These are phyloP conservation scores for Nomada ferruginata DNA, from an alignment of 2,888 invertebrate species.

Conservation along the genomic window DNA sequence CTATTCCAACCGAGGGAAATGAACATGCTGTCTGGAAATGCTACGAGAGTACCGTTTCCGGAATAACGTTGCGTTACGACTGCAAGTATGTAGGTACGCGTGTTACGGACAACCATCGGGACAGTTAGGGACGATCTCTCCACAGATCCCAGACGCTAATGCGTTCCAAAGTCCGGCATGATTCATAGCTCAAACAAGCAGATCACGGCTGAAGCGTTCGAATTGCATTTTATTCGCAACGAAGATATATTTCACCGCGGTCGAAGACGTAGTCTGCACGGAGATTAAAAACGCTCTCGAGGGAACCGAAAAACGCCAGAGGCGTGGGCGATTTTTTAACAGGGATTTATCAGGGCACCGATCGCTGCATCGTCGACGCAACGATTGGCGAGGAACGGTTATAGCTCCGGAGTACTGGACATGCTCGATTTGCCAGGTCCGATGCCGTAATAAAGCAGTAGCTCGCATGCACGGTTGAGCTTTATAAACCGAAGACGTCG, in stretches of 20 bases:
- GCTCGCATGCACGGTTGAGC: constrained; percentile 45
- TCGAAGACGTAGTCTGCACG: background rate
- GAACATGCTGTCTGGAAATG: constrained; percentile 43
- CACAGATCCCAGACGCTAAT: background rate
- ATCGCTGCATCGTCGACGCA: constrained; percentile 40
- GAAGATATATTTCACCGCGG: background rate
- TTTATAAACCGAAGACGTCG: constrained; percentile 66
- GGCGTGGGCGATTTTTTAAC: constrained; percentile 30
- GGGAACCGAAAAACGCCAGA: background rate
- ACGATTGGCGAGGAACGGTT: constrained; percentile 44
- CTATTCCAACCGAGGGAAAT: constrained; percentile 34
- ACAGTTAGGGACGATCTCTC: constrained; percentile 20
- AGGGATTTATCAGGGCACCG: constrained; percentile 25
- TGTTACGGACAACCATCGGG: constrained; percentile 1
- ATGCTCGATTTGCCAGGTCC: constrained; percentile 63
- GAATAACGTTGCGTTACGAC: constrained; percentile 37
- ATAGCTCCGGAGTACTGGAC: constrained; percentile 34
- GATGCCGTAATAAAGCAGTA: constrained; percentile 44
- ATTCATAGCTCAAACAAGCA: constrained; percentile 14
- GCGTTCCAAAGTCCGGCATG: constrained; percentile 19
- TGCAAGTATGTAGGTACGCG: constrained; percentile 7
- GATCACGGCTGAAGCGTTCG: constrained; percentile 9
- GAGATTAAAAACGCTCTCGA: background rate
- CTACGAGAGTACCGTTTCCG: constrained; percentile 45
- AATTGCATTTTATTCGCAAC: constrained; percentile 19